Percentiles rank a stretch among this genome's conserved stretches.
Evolutionary conservation across 1,140 invertebrate species (phyloP).

Genomic region (Pararge aegeria): DNA sequence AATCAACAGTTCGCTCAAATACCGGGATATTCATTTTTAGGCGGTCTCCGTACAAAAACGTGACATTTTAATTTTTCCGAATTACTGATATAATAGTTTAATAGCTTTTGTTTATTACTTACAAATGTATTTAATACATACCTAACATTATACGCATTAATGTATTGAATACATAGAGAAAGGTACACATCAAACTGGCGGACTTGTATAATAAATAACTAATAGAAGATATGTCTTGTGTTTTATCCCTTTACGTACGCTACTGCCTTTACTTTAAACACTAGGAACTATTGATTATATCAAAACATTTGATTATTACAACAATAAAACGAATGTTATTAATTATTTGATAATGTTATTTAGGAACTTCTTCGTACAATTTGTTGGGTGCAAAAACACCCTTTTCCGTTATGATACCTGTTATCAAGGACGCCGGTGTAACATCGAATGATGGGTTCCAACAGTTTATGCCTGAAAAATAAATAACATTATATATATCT

Average conservation of each 20-base stretch:
- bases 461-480: conserved; percentile 88
- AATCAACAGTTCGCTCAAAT: no score
- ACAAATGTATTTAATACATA: no score
- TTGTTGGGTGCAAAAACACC: conserved; percentile 88
- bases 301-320: background rate
- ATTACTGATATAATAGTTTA: no score
- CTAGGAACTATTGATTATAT: conserved; percentile 3
- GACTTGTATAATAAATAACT: no score
- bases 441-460: conserved; percentile 99
- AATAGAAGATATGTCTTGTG: no score
- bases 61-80: no score
- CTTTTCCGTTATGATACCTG: conserved; percentile 96
- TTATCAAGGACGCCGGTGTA: conserved; percentile 96
- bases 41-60: no score
- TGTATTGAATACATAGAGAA: no score
- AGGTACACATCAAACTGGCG: no score
- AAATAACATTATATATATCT: conserved; percentile 5
- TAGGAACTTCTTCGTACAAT: conserved; percentile 53
- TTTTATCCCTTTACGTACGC: background rate
- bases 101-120: no score
- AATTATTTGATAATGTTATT: conserved; percentile 24
- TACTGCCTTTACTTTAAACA: background rate
- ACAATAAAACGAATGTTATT: conserved; percentile 1
- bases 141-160: no score
- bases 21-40: no score